These are phyloP conservation scores for Polyploca ridens DNA, from an alignment of 2,888 invertebrate genomes.

Conservation along the genomic window DNA sequence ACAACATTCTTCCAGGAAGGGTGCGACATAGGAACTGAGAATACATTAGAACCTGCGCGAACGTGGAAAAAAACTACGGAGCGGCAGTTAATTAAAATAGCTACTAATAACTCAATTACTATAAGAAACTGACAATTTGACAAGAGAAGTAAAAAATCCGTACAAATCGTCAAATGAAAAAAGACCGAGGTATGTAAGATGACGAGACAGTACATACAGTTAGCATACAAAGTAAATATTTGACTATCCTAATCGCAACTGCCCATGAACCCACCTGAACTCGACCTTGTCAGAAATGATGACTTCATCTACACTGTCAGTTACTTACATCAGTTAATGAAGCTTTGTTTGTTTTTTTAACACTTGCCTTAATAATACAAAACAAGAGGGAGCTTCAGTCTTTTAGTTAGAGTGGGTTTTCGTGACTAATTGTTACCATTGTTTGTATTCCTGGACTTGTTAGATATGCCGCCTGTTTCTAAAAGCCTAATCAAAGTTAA, in stretches of 20 bases:
- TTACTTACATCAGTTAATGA: slow-evolving; percentile 8
- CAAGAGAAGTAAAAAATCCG: too few relatives aligned
- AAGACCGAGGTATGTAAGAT: background rate
- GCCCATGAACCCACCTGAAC: slow-evolving; percentile 20
- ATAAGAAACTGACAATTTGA: too few relatives aligned
- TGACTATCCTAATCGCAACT: slow-evolving; percentile 11
- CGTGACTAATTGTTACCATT: background rate
- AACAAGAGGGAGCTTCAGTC: background rate
- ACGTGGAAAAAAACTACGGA: too few relatives aligned
- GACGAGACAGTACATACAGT: background rate
- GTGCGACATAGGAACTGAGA: too few relatives aligned
- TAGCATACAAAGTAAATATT: slow-evolving; percentile 1
- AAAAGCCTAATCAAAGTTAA: too few relatives aligned
- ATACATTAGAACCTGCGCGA: too few relatives aligned
- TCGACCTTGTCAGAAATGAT: slow-evolving; percentile 16
- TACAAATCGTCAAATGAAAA: too few relatives aligned
- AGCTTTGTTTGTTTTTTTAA: slow-evolving; percentile 1
- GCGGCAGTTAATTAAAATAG: too few relatives aligned
- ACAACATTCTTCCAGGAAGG: too few relatives aligned
- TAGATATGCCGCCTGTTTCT: background rate
- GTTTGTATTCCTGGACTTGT: background rate
- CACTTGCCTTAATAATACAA: background rate
- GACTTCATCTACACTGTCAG: slow-evolving; percentile 17
- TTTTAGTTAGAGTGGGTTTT: background rate
- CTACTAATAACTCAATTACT: too few relatives aligned